phyloP scores from a whole-genome alignment of 1,140 invertebrate genomes.

The Apocrypta bakeri region DNA sequence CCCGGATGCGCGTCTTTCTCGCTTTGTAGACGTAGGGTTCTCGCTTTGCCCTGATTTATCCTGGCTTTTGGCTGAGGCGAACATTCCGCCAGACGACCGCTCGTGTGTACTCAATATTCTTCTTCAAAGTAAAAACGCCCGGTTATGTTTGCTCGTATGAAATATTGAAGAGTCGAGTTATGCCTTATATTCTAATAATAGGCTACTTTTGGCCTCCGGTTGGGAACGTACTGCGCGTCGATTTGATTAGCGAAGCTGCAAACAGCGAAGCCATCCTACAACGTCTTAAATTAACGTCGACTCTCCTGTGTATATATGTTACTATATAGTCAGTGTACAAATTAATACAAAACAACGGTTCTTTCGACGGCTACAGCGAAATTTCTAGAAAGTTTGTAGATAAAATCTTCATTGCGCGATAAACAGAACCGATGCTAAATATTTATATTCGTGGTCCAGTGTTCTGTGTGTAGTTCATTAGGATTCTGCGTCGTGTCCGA shows the following conservation, averaged over 20 bases:
- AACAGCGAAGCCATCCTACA: no score
- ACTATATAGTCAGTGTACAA: no score
- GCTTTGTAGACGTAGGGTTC: neutral
- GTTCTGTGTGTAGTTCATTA: conserved; percentile 1
- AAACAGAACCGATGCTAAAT: neutral
- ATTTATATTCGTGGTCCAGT: neutral
- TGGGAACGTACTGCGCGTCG: neutral
- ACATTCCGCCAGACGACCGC: conserved; percentile 17
- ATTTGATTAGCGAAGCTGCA: neutral
- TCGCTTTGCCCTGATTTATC: conserved; percentile 27
- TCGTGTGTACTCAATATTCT: conserved; percentile 40
- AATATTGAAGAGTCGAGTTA: conserved; percentile 32
- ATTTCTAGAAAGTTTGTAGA: no score
- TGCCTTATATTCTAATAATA: conserved; percentile 22
- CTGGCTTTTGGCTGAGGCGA: conserved; percentile 5
- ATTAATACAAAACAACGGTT: neutral
- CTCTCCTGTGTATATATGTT: no score
- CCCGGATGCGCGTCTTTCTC: conserved; percentile 45
- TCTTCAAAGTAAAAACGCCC: conserved; percentile 25
- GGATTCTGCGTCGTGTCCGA: neutral
- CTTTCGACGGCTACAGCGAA: no score
- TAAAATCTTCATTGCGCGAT: neutral
- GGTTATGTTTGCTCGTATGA: conserved; percentile 29
- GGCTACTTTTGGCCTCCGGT: neutral
- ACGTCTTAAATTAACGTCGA: neutral